phyloP scores from a whole-genome alignment of 37 sponge, comb jelly and placozoan species.

The Cliona cf. orientalis region DNA sequence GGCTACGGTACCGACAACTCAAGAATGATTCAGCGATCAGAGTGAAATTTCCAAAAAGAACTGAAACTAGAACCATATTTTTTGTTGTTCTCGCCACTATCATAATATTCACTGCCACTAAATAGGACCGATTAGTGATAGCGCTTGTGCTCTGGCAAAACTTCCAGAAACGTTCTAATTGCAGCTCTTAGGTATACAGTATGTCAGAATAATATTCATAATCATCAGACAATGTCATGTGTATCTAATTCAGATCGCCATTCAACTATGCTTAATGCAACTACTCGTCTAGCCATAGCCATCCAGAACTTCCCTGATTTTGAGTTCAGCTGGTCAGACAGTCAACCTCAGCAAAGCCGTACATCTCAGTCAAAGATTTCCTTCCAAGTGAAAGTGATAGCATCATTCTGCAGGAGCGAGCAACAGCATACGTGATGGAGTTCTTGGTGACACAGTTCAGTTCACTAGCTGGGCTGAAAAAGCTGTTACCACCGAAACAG shows the following conservation, averaged over 20 bases:
- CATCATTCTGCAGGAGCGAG: neutral
- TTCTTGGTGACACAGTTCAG: conserved; percentile 11
- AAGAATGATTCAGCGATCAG: no score
- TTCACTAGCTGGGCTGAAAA: neutral
- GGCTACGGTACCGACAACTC: no score
- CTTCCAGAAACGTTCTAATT: no score
- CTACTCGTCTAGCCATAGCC: conserved; percentile 13
- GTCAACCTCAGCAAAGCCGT: neutral
- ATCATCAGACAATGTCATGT: neutral
- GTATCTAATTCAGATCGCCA: conserved; percentile 4
- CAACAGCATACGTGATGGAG: conserved; percentile 17
- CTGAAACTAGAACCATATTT: no score
- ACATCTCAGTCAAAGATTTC: conserved; percentile 5
- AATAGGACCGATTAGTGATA: no score
- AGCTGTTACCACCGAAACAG: neutral
- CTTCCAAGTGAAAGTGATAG: conserved; percentile 29
- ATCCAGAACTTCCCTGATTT: conserved; percentile 9
- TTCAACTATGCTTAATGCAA: conserved; percentile 29
- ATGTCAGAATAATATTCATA: no score
- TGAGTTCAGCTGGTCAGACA: conserved; percentile 18
- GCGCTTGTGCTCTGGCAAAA: no score
- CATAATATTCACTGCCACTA: no score
- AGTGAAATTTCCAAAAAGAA: no score
- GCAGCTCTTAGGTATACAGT: no score
- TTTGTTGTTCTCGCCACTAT: no score